Conservation (phyloP, 2,797 vertebrate genomes). For the Liasis olivaceus region DNA sequence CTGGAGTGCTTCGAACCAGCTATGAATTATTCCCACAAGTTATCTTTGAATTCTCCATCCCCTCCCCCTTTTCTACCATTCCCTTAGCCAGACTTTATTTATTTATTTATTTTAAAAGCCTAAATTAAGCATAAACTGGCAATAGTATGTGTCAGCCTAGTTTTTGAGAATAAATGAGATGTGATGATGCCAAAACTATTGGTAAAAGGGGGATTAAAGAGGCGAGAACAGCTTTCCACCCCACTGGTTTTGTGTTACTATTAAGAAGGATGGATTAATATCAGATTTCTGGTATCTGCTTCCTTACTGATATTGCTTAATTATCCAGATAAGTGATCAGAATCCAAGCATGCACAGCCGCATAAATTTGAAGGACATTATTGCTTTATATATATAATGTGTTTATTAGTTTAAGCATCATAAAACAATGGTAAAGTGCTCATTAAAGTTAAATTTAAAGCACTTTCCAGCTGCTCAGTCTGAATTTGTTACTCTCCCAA, state of each 20-base stretch:
- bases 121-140: constrained; percentile 67
- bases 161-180: constrained; percentile 70
- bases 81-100: constrained; percentile 57
- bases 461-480: constrained; percentile 38
- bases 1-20: constrained; percentile 50
- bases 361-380: constrained; percentile 63
- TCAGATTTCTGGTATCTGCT: constrained; percentile 78
- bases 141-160: constrained; percentile 60
- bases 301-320: constrained; percentile 80
- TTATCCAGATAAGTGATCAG: constrained; percentile 82
- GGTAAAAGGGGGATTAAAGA: constrained; percentile 71
- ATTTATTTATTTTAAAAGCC: constrained; percentile 26
- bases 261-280: constrained; percentile 80
- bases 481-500: constrained; percentile 47
- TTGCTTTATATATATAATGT: constrained; percentile 43
- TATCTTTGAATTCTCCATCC: constrained; percentile 58
- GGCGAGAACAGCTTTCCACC: constrained; percentile 71
- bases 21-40: constrained; percentile 51
- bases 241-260: constrained; percentile 60
- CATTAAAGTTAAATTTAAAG: constrained; percentile 62
- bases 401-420: constrained; percentile 65
- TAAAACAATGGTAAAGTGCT: constrained; percentile 58
- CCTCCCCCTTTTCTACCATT: constrained; percentile 37
- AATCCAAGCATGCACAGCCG: constrained; percentile 71
- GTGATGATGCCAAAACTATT: constrained; percentile 61